Evolutionary conservation across 37 sponge, comb jelly and placozoan genomes (phyloP), one percentile per base, ranked within the genome.

Genomic region (Agelas oroides): DNA sequence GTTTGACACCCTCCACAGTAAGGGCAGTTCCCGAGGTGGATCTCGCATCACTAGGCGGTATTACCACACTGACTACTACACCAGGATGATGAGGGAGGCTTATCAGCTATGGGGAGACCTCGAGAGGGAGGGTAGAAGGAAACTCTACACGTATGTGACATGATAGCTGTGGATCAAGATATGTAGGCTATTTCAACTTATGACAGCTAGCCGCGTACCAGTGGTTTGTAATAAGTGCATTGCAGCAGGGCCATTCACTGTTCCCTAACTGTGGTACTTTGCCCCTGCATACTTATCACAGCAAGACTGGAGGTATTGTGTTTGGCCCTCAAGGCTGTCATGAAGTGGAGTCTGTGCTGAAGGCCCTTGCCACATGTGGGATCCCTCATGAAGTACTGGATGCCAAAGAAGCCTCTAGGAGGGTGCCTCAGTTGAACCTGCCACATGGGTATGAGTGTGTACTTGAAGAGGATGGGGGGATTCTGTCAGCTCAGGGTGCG

Each of bases 21-120:
- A 89, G 16, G 95, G 95, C 37, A 94, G 95, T 53, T 94, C 95
- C 33, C 91, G 88, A 71, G 95, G 95, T n/a, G 86, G 80, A 11
- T 84, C 87, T 37, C 65, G 95, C 15, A 91, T 91, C 63, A 94
- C 89, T 38, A 56, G 95, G 30, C 72, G 52, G 21, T 80, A 64
- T 52, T 94, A 94, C 72, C 53, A 67, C 46, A 62, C 71, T 57
- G 34, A 31, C 2, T 79, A 64, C 70, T 94, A 88, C 67, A 82
- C 66, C 12, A 83, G 60, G 23, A 87, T 94, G 92, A 94, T 94
- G 95, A 56, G 75, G 23, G 85, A 87, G 52, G 91, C 91, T 15
- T 94, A 75, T 75, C 66, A 71, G 28, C 34, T 94, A 69, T 94
- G 95, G 95, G 70, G 53, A 6, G 75, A 84, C 41, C 56, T 94